These are phyloP conservation scores for Cryptoprocta ferox DNA, from an alignment of 2,797 vertebrate species.

Conservation along the genomic window DNA sequence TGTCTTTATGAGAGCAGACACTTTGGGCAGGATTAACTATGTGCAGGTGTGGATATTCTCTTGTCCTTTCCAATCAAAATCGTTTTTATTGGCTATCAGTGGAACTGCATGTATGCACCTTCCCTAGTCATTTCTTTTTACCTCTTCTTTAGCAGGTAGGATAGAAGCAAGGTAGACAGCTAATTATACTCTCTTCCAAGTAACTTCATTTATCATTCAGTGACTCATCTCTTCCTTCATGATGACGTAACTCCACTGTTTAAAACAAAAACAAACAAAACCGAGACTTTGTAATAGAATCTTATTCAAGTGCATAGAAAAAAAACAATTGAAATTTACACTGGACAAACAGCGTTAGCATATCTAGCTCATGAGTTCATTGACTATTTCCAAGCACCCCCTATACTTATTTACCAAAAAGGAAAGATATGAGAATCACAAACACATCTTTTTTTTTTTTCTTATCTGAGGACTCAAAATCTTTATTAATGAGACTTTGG, in stretches of 20 bases:
- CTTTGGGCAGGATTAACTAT: neutral
- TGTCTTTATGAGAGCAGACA: neutral
- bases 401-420: slow-evolving; percentile 1
- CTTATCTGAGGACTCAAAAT: slow-evolving; percentile 1
- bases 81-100: neutral
- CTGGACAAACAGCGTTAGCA: neutral
- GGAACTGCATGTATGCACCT: neutral
- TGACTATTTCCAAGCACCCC: neutral
- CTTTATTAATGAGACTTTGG: neutral
- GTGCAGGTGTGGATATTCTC: neutral
- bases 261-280: neutral
- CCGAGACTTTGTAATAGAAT: neutral
- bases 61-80: slow-evolving; percentile 27
- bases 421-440: neutral
- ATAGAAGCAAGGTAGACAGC: neutral
- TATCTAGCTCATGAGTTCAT: neutral
- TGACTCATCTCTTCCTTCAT: neutral
- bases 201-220: neutral
- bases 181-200: slow-evolving; percentile 18
- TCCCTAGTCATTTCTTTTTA: neutral
- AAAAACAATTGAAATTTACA: slow-evolving; percentile 26
- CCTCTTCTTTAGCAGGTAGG: neutral
- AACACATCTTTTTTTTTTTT: neutral
- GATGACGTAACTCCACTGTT: neutral
- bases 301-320: neutral